Percentiles rank a stretch among this genome's conserved stretches.
These are phyloP conservation scores for Athene cunicularia DNA, from an alignment of 2,113 vertebrate species.

Conservation along the genomic window DNA sequence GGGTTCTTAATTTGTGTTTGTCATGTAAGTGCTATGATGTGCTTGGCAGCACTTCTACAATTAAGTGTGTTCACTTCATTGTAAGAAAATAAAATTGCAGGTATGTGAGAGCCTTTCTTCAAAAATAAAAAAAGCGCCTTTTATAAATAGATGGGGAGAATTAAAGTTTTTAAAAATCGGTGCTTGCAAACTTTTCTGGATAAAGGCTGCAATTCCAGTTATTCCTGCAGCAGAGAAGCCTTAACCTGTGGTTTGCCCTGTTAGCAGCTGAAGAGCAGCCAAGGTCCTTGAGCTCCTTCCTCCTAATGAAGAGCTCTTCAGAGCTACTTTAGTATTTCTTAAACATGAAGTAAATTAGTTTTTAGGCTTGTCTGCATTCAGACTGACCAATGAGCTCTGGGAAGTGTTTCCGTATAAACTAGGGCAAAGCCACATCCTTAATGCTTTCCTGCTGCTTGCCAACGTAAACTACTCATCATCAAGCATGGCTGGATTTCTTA, in stretches of 20 bases:
- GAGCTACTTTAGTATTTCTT: neutral
- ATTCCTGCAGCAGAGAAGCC: neutral
- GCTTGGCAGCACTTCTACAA: neutral
- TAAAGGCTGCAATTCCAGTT: conserved; percentile 22
- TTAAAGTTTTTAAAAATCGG: neutral
- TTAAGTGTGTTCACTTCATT: neutral
- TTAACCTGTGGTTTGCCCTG: neutral
- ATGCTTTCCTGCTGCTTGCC: conserved; percentile 13
- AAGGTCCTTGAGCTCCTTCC: neutral
- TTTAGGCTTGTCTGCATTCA: neutral
- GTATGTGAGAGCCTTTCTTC: neutral
- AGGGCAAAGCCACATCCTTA: conserved; percentile 45
- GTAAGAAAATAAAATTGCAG: neutral
- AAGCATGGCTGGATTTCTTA: neutral
- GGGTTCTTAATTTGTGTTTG: neutral
- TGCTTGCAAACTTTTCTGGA: neutral
- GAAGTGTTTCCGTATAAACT: conserved; percentile 27
- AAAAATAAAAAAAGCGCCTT: neutral
- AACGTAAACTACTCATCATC: neutral
- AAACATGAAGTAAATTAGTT: neutral
- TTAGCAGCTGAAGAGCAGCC: neutral
- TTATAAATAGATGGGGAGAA: neutral
- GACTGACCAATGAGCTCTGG: neutral
- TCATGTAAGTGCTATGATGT: neutral
- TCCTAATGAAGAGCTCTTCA: neutral